Percentiles rank a stretch among this genome's conserved stretches.
Conservation (phyloP, 2,113 vertebrate genomes). For the Bambusicola thoracicus region DNA sequence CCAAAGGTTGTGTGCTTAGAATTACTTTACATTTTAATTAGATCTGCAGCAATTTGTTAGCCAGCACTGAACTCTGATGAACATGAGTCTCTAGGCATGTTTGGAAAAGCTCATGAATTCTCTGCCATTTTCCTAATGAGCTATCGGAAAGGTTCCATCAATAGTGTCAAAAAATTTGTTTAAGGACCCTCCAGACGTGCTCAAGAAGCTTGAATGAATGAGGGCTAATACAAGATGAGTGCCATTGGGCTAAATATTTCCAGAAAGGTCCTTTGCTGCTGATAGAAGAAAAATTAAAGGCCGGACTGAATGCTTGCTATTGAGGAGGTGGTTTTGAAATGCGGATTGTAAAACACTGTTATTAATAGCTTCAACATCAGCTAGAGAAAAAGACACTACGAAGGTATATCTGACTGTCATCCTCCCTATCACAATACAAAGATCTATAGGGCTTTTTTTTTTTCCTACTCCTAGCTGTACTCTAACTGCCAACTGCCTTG, state of each 20-base stretch:
- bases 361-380: not conserved
- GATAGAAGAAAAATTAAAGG: constrained; percentile 16
- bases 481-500: not conserved
- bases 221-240: not conserved
- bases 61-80: constrained; percentile 26
- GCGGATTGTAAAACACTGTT: not conserved
- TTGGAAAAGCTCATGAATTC: constrained; percentile 46
- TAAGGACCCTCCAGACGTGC: constrained; percentile 33
- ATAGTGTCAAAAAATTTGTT: constrained; percentile 12
- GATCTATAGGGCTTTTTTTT: too few relatives aligned
- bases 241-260: constrained; percentile 33
- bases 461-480: not conserved
- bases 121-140: constrained; percentile 32
- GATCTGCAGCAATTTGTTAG: constrained; percentile 52
- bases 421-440: not conserved
- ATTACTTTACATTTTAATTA: constrained; percentile 64
- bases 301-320: not conserved
- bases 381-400: not conserved
- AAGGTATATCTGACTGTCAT: not conserved
- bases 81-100: constrained; percentile 14
- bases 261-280: constrained; percentile 17
- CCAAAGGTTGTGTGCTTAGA: constrained; percentile 14
- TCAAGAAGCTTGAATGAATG: constrained; percentile 35
- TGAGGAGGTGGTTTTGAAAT: not conserved
- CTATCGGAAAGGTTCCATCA: constrained; percentile 39